Base-by-base conservation (phyloP, 1,140 invertebrate genomes). In the Sarcophaga peregrina region DNA sequence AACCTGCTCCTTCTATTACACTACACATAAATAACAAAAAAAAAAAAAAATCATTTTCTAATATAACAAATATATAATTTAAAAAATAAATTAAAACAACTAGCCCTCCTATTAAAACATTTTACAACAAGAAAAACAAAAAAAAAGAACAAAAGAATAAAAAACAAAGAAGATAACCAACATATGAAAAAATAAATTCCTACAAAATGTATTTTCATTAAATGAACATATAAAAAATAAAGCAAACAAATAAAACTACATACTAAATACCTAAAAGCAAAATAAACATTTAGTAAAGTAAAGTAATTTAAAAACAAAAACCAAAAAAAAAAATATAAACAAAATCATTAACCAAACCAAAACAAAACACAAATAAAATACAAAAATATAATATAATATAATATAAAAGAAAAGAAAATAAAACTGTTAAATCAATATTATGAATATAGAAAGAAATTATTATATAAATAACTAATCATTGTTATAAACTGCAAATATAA, bases 71-170 rank as follows among this genome's bases (percentile, higher is more conserved):
- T 76, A 76, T 47, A 76, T 47, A 72, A 72, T 58, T 58, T 15
- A 48, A 78, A 78, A 72, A 72, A 72, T 25, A 17, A 72, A 72
- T 72, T n/a, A n/a, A n/a, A 52, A 52, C 52, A 78, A 78, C 75
- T 78, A 78, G 75, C 75, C 75, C 75, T 78, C 75, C 75, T 78
- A 78, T 68, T 68, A 52, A 78, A 78, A 78, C 75, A 78, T 78
- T 78, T 78, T 78, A 78, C 75, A 76, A 74, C 15, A 73, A 37
- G 45, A 74, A 7, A 74, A 74, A 45, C 37, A 45, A 74, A 13
- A 74, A 74, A 74, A 76, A 78, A 17, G 50, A 78, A 78, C 75
- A 52, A 11, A 78, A 78, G 50, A 72, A 72, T 8, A 78, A 78
- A 52, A 52, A 78, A 78, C 25, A 10, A 74, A 74, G n/a, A 37